Evolutionary conservation across 1,140 invertebrate species (phyloP).

Genomic region (Aleiodes sp.): DNA sequence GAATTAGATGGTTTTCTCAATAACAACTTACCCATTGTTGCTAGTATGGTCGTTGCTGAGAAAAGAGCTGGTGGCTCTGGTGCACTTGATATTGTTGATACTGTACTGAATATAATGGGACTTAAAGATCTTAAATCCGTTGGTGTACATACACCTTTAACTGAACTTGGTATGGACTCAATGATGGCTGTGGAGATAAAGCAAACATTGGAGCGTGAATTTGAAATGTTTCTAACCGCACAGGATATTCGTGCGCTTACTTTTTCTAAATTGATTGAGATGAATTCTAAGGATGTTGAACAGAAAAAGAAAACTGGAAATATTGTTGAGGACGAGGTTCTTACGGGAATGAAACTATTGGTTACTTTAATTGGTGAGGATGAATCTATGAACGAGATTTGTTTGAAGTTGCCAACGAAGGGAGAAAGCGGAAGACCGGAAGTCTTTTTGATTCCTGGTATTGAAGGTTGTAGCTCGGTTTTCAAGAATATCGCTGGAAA

Average conservation of each 20-base stretch:
- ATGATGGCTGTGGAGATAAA: constrained; percentile 86
- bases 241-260: constrained; percentile 75
- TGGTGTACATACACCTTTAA: constrained; percentile 71
- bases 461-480: constrained; percentile 67
- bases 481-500: constrained; percentile 62
- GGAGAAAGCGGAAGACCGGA: constrained; percentile 32
- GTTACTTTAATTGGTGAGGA: background rate
- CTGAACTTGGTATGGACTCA: constrained; percentile 85
- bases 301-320: constrained; percentile 33
- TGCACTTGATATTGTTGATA: constrained; percentile 58
- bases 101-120: constrained; percentile 65
- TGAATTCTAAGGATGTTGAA: constrained; percentile 47
- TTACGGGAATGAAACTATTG: background rate
- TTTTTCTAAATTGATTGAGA: constrained; percentile 68
- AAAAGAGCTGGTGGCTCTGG: constrained; percentile 56
- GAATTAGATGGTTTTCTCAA: constrained; percentile 70
- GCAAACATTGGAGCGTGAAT: constrained; percentile 79
- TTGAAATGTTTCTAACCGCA: constrained; percentile 74
- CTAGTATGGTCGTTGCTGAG: constrained; percentile 73
- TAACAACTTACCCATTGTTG: constrained; percentile 69
- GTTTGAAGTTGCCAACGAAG: constrained; percentile 42
- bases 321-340: background rate
- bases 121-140: constrained; percentile 68
- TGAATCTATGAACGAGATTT: constrained; percentile 10
- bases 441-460: constrained; percentile 72